Base-by-base conservation (phyloP, 2,797 vertebrate species). In the Aplochiton taeniatus region DNA sequence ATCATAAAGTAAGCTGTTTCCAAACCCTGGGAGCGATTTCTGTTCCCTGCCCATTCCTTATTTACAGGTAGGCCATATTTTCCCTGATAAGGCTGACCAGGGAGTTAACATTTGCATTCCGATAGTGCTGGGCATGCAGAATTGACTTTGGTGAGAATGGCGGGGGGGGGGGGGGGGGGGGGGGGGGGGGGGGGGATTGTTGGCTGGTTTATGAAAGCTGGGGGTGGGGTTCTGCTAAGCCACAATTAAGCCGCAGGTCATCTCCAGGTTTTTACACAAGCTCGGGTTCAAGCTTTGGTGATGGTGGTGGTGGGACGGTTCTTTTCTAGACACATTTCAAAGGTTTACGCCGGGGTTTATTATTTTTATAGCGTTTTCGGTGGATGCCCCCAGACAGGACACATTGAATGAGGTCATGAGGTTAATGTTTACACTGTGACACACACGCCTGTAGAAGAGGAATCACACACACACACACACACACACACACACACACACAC, bases 41-140 rank as follows among this genome's bases (percentile, higher is more conserved):
- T 61, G 31, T 80, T 58, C 65, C 31, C 43, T 47, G 61, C 54
- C 66, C 16, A 58, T 80, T 83, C 77, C 47, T 70, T 77, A 83
- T 83, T 76, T 83, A 81, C 68, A 79, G 69, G 63, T 79, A 67
- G 62, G 70, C 73, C 72, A 72, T 57, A 66, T 82, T 79, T 74
- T 42, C 59, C 80, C 79, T 79, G 65, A 85, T 79, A 80, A 79
- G 52, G 31, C 16, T 60, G 60, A 58, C 60, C 70, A 55, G 47
- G 65, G 61, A 45, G 45, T 56, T 56, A 14, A 60, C 43, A 80
- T 88, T 82, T 73, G 72, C 83, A 87, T 88, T 82, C 80, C 70
- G 81, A 77, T 79, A 70, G 58, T 20, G 58, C 9, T 14, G 69
- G 63, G 68, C 54, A 51, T 69, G 67, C 51, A 61, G 61, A 79